Base-by-base conservation (phyloP, 1,140 invertebrate species). In the Bicyclus anynana region DNA sequence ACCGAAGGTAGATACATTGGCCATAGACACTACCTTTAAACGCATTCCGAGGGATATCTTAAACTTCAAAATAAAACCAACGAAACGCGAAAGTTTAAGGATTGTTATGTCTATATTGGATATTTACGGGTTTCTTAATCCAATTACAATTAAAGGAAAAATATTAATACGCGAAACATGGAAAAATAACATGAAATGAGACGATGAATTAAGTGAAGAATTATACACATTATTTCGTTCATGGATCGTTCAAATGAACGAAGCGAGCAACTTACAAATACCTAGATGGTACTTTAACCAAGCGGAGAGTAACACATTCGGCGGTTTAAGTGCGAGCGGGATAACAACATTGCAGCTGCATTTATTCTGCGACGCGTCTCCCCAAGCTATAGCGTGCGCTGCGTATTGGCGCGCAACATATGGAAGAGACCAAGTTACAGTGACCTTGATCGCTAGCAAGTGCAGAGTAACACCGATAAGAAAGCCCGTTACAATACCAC, bases 281-380 rank as follows among this genome's bases (percentile, higher is more conserved):
- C 20, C 64, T 0, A 14, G 50, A 23, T 23, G 38, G 5, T 14
- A 58, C 0, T 49, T 29, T 7, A 13, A 0, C 53, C 59, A 0
- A 53, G 65, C 62, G 64, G 10, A 23, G 62, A 13, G 13, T 57
- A 7, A 29, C 33, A 12, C 13, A 10, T 6, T 14, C 14, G 18
- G 38, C 14, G 17, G 59, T 56, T 20, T 48, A 53, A 40, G 62
- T n/a, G n/a, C n/a, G n/a, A n/a, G n/a, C n/a, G n/a, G n/a, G n/a
- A n/a, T n/a, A n/a, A n/a, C n/a, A n/a, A n/a, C n/a, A n/a, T n/a
- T n/a, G n/a, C n/a, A 72, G 56, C 59, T 73, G 6, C 69, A 72
- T 18, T 20, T 52, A 0, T 67, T 73, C 35, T 46, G 35, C 2
- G 67, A 73, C 20, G 66, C 69, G 0, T 69, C 62, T 38, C 57